Evolutionary conservation across 2,888 invertebrate genomes (phyloP).

Genomic region (Linnaemya tessellans): DNA sequence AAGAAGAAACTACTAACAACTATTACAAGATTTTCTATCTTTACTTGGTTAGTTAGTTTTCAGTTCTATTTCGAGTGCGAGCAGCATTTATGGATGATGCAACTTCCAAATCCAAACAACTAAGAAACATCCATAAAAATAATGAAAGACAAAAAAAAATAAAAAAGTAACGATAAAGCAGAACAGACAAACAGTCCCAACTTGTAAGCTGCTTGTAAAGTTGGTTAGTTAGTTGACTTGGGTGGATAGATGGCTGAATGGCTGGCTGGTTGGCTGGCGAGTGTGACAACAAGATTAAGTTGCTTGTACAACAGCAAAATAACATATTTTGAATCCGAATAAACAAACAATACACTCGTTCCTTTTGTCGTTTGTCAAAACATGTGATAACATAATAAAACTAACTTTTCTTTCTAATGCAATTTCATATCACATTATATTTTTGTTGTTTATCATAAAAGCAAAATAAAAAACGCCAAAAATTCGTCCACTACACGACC

Average conservation of each 20-base stretch:
- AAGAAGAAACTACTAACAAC: conserved; percentile 39
- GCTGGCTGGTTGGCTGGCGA: neutral
- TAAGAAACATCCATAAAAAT: conserved; percentile 69
- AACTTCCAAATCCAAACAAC: conserved; percentile 68
- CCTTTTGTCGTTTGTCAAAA: conserved; percentile 54
- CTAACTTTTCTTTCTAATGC: conserved; percentile 51
- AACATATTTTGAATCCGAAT: conserved; percentile 34
- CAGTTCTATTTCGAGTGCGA: conserved; percentile 27
- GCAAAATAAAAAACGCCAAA: conserved; percentile 5
- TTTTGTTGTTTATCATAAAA: conserved; percentile 50
- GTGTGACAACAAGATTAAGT: conserved; percentile 34
- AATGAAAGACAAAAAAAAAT: conserved; percentile 36
- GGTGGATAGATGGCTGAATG: too few species aligned
- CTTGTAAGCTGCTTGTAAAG: conserved; percentile 40
- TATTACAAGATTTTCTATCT: conserved; percentile 52
- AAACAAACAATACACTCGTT: conserved; percentile 29
- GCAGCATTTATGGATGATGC: conserved; percentile 69
- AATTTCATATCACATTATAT: conserved; percentile 49
- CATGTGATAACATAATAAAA: conserved; percentile 58
- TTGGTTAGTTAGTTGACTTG: conserved; percentile 7
- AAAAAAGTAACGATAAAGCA: conserved; percentile 29
- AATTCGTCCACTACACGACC: conserved; percentile 54
- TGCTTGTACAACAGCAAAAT: neutral
- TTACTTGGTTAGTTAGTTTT: conserved; percentile 63
- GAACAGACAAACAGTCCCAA: conserved; percentile 4